Conservation (phyloP, 2,113 vertebrate genomes). For the Oncorhynchus gorbuscha region DNA sequence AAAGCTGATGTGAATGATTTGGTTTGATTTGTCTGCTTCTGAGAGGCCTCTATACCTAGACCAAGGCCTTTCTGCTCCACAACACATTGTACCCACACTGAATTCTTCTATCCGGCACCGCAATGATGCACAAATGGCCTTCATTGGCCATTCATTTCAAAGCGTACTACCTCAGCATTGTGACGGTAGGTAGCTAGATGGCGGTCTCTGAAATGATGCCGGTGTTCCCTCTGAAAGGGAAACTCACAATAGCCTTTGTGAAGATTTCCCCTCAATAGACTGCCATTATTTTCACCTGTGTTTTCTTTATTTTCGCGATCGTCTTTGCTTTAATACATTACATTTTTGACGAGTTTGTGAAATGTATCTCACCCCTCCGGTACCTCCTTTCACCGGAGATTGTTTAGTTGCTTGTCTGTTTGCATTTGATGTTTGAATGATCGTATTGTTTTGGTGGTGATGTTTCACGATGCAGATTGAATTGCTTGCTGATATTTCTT, state of each 20-base stretch:
- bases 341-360: too few species aligned
- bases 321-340: too few species aligned
- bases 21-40: constrained; percentile 77
- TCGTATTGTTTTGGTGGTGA: background rate
- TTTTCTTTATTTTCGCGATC: too few species aligned
- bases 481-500: background rate
- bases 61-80: constrained; percentile 71
- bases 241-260: constrained; percentile 75
- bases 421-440: background rate
- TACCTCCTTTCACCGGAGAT: too few species aligned
- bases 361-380: background rate
- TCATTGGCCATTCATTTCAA: constrained; percentile 77
- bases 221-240: constrained; percentile 73
- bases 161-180: constrained; percentile 69
- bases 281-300: constrained; percentile 72
- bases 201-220: constrained; percentile 71
- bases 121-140: constrained; percentile 79
- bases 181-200: constrained; percentile 66
- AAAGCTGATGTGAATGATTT: constrained; percentile 70
- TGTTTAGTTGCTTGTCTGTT: too few species aligned
- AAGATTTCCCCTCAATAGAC: constrained; percentile 72
- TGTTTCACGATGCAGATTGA: too few species aligned
- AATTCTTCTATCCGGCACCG: constrained; percentile 69
- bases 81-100: constrained; percentile 65
- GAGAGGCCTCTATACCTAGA: too few species aligned